A percentile compares a stretch with the other conserved stretches of the same genome.
Conservation (phyloP, 92 coral and sea anemone genomes). For the Porites divaricata region DNA sequence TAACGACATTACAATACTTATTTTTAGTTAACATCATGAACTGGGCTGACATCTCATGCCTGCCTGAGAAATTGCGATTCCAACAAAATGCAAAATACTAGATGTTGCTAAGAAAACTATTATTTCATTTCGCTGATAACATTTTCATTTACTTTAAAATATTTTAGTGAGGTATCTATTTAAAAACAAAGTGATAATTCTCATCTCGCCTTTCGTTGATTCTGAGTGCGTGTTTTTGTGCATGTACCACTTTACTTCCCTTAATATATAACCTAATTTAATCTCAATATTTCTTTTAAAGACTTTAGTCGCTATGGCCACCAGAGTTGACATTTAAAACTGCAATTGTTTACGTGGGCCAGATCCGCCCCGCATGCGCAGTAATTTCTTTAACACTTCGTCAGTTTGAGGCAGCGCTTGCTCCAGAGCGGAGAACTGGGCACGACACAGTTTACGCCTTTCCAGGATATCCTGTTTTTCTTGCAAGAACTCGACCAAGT, state of each 20-base stretch:
- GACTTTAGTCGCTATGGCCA: not conserved
- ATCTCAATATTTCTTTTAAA: not conserved
- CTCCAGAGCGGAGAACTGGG: slow-evolving; percentile 19
- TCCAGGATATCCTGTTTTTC: slow-evolving; percentile 64
- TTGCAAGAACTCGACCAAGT: slow-evolving; percentile 61
- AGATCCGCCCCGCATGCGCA: slow-evolving; percentile 18
- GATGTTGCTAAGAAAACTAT: too few species aligned
- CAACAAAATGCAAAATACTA: too few species aligned
- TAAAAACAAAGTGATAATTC: too few species aligned
- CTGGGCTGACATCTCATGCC: too few species aligned
- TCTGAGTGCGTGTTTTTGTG: not conserved
- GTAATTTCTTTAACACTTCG: slow-evolving; percentile 13
- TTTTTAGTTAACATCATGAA: too few species aligned
- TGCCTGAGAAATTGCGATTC: too few species aligned
- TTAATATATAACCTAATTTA: too few species aligned
- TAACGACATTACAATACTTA: too few species aligned
- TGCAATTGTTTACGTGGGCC: not conserved
- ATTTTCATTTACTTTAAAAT: too few species aligned
- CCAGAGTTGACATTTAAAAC: not conserved
- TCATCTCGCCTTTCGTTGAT: not conserved
- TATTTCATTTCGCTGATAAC: too few species aligned
- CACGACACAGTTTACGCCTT: slow-evolving; percentile 37
- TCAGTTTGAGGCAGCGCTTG: slow-evolving; percentile 27
- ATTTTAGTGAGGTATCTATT: too few species aligned
- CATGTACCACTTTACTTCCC: too few species aligned